Percentiles rank a stretch among this genome's conserved stretches.
Conservation (phyloP, 2,888 invertebrate species). For the Meliscaeva auricollis region DNA sequence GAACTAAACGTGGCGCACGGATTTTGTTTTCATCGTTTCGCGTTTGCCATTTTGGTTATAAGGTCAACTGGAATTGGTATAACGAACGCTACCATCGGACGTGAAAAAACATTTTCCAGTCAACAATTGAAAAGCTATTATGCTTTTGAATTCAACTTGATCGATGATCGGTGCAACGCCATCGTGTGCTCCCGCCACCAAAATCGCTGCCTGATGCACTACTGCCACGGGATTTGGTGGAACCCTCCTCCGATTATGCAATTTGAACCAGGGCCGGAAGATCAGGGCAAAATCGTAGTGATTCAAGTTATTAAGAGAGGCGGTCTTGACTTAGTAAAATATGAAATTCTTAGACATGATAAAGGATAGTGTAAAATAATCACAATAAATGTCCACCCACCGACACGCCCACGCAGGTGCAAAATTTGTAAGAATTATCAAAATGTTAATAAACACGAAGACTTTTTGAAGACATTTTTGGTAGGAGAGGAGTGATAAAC, state of each 20-base stretch:
- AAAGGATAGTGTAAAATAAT: no score
- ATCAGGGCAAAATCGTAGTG: not conserved
- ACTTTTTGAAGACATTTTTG: no score
- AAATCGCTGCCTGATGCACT: not conserved
- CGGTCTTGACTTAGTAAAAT: not conserved
- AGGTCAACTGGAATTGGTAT: constrained; percentile 65
- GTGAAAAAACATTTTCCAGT: not conserved
- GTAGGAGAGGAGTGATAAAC: no score
- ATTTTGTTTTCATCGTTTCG: constrained; percentile 50
- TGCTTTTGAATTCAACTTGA: constrained; percentile 64
- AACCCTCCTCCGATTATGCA: constrained; percentile 37
- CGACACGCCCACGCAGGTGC: no score
- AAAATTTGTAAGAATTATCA: no score
- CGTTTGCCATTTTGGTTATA: constrained; percentile 68
- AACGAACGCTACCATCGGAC: constrained; percentile 14
- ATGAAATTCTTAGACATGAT: not conserved
- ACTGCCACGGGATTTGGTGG: constrained; percentile 6
- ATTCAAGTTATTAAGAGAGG: not conserved
- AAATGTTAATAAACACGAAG: no score
- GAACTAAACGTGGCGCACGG: constrained; percentile 20
- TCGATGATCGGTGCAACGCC: constrained; percentile 55
- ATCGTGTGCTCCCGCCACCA: not conserved
- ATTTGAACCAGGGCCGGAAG: not conserved
- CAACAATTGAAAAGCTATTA: constrained; percentile 65
- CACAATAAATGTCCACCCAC: no score